phyloP scores from a whole-genome alignment of 92 coral and sea anemone species.

The Epizoanthus fatuus region DNA sequence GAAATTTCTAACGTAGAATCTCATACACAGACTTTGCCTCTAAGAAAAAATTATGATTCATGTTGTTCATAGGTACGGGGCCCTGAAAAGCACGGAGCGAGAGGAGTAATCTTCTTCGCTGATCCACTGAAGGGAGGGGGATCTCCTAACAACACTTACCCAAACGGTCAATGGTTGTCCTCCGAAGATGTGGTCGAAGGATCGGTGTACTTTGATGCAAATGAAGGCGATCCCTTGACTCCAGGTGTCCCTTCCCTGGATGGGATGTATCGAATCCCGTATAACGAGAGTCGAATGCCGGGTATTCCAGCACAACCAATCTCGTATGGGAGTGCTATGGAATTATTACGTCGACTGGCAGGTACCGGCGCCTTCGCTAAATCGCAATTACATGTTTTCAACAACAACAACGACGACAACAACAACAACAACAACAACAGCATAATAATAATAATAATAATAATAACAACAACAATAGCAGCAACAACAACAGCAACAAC shows the following conservation, averaged over 20 bases:
- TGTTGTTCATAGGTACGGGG: constrained; percentile 59
- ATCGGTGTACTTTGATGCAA: constrained; percentile 52
- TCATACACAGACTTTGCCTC: too few species aligned
- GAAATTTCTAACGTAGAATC: too few species aligned
- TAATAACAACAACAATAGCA: too few species aligned
- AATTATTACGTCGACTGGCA: constrained; percentile 75
- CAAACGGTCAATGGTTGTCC: constrained; percentile 85
- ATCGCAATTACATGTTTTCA: background rate
- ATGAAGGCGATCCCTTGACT: constrained; percentile 90
- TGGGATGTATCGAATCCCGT: constrained; percentile 83
- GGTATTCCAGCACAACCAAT: constrained; percentile 92
- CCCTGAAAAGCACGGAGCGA: constrained; percentile 85
- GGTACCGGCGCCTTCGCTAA: constrained; percentile 53
- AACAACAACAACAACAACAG: too few species aligned
- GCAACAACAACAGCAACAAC: too few species aligned
- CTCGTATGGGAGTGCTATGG: constrained; percentile 89
- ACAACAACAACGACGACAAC: too few species aligned
- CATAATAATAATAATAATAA: too few species aligned
- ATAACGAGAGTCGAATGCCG: constrained; percentile 72
- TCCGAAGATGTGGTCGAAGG: constrained; percentile 80
- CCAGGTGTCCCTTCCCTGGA: constrained; percentile 88
- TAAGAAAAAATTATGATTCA: background rate
- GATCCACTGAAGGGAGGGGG: constrained; percentile 78
- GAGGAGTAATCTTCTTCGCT: constrained; percentile 84
- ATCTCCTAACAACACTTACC: constrained; percentile 67